Conservation (phyloP, 23 tunicate genomes). For the Trididemnum nubilum region DNA sequence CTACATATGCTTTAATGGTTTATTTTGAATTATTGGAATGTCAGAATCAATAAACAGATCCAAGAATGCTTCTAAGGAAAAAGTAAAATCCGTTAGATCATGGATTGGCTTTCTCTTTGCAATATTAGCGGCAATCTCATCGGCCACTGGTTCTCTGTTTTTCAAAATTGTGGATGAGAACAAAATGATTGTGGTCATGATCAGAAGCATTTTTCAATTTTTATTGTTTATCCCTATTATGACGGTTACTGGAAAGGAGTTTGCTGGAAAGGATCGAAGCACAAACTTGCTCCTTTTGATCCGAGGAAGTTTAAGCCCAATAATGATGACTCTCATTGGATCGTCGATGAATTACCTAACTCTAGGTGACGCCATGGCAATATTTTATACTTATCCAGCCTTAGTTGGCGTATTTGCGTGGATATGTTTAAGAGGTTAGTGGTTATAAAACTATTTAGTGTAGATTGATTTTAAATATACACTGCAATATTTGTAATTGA, state of each 20-base stretch:
- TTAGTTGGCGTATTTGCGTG: conserved; percentile 30
- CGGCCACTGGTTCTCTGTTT: conserved; percentile 3
- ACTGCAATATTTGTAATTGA: too few relatives aligned
- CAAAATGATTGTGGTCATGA: background rate
- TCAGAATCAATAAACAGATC: too few relatives aligned
- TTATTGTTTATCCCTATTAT: background rate
- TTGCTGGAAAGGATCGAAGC: background rate
- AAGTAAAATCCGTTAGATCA: background rate
- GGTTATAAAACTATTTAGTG: too few relatives aligned
- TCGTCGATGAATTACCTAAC: background rate
- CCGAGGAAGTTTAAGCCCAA: background rate
- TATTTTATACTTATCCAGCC: conserved; percentile 21
- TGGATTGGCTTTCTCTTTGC: conserved; percentile 21
- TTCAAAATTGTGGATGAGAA: conserved; percentile 8
- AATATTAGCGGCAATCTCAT: background rate
- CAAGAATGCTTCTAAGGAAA: too few relatives aligned
- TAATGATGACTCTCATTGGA: background rate
- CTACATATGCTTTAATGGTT: too few relatives aligned
- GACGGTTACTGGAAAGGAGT: background rate
- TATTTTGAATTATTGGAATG: too few relatives aligned
- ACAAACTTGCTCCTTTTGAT: background rate
- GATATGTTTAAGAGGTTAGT: conserved; percentile 34
- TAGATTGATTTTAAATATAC: too few relatives aligned
- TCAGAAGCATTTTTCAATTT: background rate
- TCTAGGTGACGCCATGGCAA: conserved; percentile 21